A percentile compares a stretch with the other conserved stretches of the same genome.
Conservation (phyloP, 2,888 invertebrate genomes). For the Hypolimnas misippus region DNA sequence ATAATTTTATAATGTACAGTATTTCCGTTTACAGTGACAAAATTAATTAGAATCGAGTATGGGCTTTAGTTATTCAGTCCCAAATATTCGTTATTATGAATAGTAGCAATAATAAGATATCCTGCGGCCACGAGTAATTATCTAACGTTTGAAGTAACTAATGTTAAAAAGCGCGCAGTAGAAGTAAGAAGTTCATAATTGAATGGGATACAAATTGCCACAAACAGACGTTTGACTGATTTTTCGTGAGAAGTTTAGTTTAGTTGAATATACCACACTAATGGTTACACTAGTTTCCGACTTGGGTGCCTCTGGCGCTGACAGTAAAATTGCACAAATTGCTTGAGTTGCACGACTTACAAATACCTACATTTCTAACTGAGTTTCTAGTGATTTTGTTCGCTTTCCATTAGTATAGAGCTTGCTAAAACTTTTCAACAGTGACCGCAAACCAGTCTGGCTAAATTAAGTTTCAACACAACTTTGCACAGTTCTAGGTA, state of each 20-base stretch:
- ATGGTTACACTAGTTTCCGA: constrained; percentile 39
- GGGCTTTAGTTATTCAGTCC: too few species aligned
- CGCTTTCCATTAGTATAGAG: constrained; percentile 53
- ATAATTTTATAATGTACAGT: too few species aligned
- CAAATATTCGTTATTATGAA: too few species aligned
- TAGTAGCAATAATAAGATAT: too few species aligned
- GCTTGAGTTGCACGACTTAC: constrained; percentile 40
- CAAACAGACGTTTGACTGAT: constrained; percentile 37
- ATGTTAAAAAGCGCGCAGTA: not conserved
- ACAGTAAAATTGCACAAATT: constrained; percentile 45
- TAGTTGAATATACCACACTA: constrained; percentile 37
- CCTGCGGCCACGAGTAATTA: too few species aligned
- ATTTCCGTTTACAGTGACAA: too few species aligned
- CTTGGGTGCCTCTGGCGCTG: constrained; percentile 38
- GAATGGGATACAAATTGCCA: constrained; percentile 25
- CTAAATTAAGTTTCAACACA: constrained; percentile 62
- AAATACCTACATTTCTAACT: constrained; percentile 44
- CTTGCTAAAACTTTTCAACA: constrained; percentile 54
- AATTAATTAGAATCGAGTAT: too few species aligned
- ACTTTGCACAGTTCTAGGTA: constrained; percentile 37
- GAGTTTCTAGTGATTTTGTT: constrained; percentile 47
- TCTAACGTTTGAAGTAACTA: too few species aligned
- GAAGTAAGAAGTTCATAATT: constrained; percentile 17
- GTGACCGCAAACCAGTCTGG: constrained; percentile 55
- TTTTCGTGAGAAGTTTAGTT: constrained; percentile 38